Evolutionary conservation across 2,113 vertebrate genomes (phyloP), one percentile per base, ranked within the genome.

Genomic region (Cochlearius cochlearius): DNA sequence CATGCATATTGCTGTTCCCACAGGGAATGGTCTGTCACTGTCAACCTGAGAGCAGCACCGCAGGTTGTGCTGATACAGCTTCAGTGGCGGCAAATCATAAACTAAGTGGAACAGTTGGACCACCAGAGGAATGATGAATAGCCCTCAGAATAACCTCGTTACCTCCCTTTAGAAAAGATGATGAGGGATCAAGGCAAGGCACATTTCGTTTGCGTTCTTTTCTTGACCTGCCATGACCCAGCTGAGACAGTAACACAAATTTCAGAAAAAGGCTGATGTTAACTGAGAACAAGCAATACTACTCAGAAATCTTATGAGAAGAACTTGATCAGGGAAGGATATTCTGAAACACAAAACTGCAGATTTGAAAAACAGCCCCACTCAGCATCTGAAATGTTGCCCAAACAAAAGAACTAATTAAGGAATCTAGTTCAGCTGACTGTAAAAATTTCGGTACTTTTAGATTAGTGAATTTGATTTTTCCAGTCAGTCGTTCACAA

Each of bases 1-100:
- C 59, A 53, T 27, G 23, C 16, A 9, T 60, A 56, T 53, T 68
- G 68, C 36, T 87, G 26, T 58, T 91, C 30, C 59, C 50, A 78
- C 18, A 63, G 38, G 41, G 56, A 95, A 66, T 32, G 27, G 36
- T 63, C 69, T 89, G 78, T 81, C 86, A 53, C 41, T 76, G 66
- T 87, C 84, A 87, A 9, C 52, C 43, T 52, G 56, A 75, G 53
- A 79, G 77, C 60, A 91, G 29, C 8, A 9, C 7, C 6, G 6
- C 49, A 62, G 36, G 45, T 34, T 94, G 39, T 69, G 52, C 85
- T 77, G 62, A 38, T 89, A 64, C 30, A 87, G 39, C 84, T 69
- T 68, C 75, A 45, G 38, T 89, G 80, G 69, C 74, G 92, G 47
- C 38, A 89, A 85, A 84, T 87, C 80, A 89, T 85, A 93, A 93